These are phyloP conservation scores for Labeo rohita DNA, from an alignment of 2,113 vertebrate species.

Conservation along the genomic window DNA sequence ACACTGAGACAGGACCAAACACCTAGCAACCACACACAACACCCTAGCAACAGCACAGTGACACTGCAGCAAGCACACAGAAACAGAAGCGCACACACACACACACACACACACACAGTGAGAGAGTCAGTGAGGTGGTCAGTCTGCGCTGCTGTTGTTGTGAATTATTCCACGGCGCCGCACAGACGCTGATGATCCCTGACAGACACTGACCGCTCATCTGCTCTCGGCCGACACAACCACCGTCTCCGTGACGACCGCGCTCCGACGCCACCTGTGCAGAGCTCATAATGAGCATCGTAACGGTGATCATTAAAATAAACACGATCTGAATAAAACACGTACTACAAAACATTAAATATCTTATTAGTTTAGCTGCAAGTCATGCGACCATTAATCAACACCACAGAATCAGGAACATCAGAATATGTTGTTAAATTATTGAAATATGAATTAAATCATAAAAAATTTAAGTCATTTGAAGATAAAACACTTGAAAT, in stretches of 20 bases:
- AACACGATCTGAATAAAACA: background rate
- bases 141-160: background rate
- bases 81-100: too few species aligned
- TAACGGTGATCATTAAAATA: background rate
- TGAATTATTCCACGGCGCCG: background rate
- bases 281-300: background rate
- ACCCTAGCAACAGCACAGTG: too few species aligned
- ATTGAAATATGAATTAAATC: background rate
- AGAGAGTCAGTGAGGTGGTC: background rate
- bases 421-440: background rate
- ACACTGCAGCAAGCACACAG: too few species aligned
- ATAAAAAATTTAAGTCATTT: too few species aligned
- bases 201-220: background rate
- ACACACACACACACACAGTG: too few species aligned
- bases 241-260: background rate
- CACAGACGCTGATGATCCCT: background rate
- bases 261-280: background rate
- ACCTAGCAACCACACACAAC: too few species aligned
- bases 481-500: too few species aligned
- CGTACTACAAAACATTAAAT: background rate
- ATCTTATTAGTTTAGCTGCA: background rate
- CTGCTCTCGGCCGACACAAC: background rate
- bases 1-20: too few species aligned
- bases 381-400: background rate
- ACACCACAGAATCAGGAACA: background rate